These are phyloP conservation scores for Leptinotarsa haldemani DNA, from an alignment of 2,888 invertebrate genomes.

Conservation along the genomic window DNA sequence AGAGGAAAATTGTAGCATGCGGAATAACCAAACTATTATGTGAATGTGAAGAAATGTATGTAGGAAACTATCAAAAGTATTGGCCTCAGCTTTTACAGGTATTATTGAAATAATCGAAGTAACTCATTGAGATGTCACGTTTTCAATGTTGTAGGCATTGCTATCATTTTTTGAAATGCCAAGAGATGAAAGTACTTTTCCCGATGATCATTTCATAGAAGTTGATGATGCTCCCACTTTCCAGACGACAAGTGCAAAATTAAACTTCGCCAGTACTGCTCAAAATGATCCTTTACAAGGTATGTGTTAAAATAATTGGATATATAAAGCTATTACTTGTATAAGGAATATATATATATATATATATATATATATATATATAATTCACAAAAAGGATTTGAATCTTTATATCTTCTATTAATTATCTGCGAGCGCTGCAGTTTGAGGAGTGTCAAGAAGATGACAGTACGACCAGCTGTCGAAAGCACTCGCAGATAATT, in stretches of 20 bases:
- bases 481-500: too few relatives aligned
- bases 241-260: constrained; percentile 88
- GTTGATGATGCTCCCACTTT: constrained; percentile 88
- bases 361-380: too few relatives aligned
- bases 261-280: constrained; percentile 84
- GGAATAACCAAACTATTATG: constrained; percentile 89
- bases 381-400: too few relatives aligned
- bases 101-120: constrained; percentile 7
- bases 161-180: constrained; percentile 91
- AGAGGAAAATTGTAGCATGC: constrained; percentile 91
- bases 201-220: constrained; percentile 90
- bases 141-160: constrained; percentile 71
- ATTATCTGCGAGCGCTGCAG: too few relatives aligned
- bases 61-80: constrained; percentile 74
- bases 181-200: constrained; percentile 79
- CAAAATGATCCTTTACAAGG: constrained; percentile 81
- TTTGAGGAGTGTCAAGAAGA: too few relatives aligned
- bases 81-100: constrained; percentile 74
- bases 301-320: constrained; percentile 50
- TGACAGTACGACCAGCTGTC: too few relatives aligned
- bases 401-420: too few relatives aligned
- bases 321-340: too few relatives aligned
- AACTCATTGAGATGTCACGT: neutral
- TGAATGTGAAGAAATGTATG: constrained; percentile 77
- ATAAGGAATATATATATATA: too few relatives aligned